Evolutionary conservation across 2,113 vertebrate genomes (phyloP).

Genomic region (Panurus biarmicus): DNA sequence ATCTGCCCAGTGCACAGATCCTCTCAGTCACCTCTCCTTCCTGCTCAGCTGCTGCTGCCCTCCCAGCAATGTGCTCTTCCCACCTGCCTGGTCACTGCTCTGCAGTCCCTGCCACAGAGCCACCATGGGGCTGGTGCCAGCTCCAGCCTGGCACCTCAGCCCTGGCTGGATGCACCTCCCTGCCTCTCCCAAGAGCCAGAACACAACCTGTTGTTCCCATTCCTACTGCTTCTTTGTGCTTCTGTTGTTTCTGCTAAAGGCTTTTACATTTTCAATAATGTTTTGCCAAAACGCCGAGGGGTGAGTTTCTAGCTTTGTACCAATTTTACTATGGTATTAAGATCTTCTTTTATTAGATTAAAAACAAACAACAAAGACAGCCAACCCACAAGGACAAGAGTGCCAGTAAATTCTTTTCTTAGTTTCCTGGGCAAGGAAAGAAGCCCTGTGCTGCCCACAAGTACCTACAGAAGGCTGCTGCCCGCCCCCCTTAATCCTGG

Average conservation of each 20-base stretch:
- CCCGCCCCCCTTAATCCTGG: neutral
- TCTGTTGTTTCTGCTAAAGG: constrained; percentile 21
- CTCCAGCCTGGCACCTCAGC: neutral
- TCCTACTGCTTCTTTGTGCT: constrained; percentile 17
- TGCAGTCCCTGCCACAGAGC: neutral
- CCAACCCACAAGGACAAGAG: constrained; percentile 44
- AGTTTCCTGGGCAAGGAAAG: neutral
- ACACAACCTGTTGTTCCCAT: constrained; percentile 6
- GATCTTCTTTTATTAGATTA: constrained; percentile 56
- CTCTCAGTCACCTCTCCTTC: fast-evolving
- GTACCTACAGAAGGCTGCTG: neutral
- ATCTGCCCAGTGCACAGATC: neutral
- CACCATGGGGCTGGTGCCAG: fast-evolving
- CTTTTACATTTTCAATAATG: constrained; percentile 42
- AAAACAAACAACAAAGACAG: constrained; percentile 54
- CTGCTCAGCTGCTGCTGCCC: neutral
- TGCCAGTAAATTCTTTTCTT: constrained; percentile 26
- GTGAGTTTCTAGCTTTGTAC: constrained; percentile 33
- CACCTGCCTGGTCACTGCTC: neutral
- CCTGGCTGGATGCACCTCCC: neutral
- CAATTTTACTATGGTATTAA: constrained; percentile 49
- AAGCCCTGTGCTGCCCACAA: neutral
- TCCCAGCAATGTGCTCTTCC: neutral
- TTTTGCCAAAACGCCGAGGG: constrained; percentile 25
- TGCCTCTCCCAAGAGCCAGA: neutral